Evolutionary conservation across 1,140 invertebrate genomes (phyloP), one percentile per base, ranked within the genome.

Genomic region (Chionoecetes opilio): DNA sequence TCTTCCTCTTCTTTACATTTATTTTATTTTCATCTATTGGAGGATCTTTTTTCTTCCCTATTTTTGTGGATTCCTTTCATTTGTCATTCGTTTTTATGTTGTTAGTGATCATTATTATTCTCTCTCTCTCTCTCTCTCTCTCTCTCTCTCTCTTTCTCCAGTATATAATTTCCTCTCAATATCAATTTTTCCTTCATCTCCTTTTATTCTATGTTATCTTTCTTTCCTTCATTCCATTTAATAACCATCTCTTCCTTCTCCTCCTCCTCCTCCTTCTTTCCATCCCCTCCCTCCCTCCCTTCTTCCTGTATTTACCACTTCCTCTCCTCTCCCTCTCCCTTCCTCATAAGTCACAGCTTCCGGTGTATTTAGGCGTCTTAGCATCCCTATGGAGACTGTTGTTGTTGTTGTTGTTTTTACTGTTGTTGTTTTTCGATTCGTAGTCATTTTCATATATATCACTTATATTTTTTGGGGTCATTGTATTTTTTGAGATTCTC

Each of bases 321-420:
- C 63, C n/a, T 75, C n/a, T 75, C 63, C 63, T 75, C n/a, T n/a
- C 63, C 63, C n/a, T 75, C 63, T 21, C 63, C n/a, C n/a, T 53
- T 75, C 21, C n/a, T 75, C 63, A 5, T 75, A 75, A 75, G n/a
- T 75, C 63, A 75, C 63, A n/a, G 63, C 63, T 75, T 75, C 63
- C 63, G 63, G 63, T n/a, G 63, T 75, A 17, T 75, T 75, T 21
- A 75, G 26, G 6, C 5, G 21, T 8, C 6, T 17, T 75, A 2
- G 63, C n/a, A n/a, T 17, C n/a, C 1, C 0, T n/a, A n/a, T 75
- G 6, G 63, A n/a, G 6, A 26, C n/a, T 21, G 21, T 75, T 21
- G 63, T 75, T n/a, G 63, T 75, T 21, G 63, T 75, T 21, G 63
- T 75, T 75, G 63, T 75, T 75, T 17, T 75, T 75, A 26, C n/a